phyloP scores from a whole-genome alignment of 2,888 invertebrate species.

The Peribatodes rhomboidaria region DNA sequence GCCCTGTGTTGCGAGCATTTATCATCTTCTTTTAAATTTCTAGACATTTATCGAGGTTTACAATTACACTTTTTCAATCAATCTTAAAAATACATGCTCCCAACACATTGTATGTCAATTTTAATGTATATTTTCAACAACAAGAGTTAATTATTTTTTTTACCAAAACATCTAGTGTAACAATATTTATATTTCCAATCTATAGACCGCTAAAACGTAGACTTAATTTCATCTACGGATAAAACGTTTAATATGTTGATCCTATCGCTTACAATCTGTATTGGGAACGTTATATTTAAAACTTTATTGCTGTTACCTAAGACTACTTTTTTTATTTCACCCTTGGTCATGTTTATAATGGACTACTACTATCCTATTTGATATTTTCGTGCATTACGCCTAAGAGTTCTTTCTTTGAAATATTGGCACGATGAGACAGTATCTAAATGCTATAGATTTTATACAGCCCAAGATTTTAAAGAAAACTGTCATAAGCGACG shows the following conservation, averaged over 20 bases:
- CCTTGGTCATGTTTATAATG: neutral
- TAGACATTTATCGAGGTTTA: neutral
- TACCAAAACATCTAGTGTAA: constrained; percentile 70
- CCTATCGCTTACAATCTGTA: constrained; percentile 25
- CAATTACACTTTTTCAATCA: constrained; percentile 26
- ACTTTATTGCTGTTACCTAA: neutral
- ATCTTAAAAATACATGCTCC: constrained; percentile 38
- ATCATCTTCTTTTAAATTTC: neutral
- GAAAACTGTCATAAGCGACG: constrained; percentile 22
- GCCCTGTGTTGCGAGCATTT: constrained; percentile 47
- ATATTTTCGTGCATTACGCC: neutral
- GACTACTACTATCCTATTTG: neutral
- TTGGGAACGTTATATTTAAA: neutral
- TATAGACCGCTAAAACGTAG: constrained; percentile 63
- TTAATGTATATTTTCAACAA: constrained; percentile 64
- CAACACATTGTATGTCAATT: constrained; percentile 42
- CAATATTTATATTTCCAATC: constrained; percentile 63
- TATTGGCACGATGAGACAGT: constrained; percentile 10
- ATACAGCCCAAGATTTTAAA: neutral
- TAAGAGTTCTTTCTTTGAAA: neutral
- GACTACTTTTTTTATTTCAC: neutral
- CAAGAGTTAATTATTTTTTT: constrained; percentile 65
- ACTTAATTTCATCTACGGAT: constrained; percentile 49
- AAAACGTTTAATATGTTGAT: constrained; percentile 47
- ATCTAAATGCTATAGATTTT: constrained; percentile 1